Evolutionary conservation across 2,113 vertebrate species (phyloP), one percentile per base, ranked within the genome.

Genomic region (Boulengeromyrus knoepffleri): DNA sequence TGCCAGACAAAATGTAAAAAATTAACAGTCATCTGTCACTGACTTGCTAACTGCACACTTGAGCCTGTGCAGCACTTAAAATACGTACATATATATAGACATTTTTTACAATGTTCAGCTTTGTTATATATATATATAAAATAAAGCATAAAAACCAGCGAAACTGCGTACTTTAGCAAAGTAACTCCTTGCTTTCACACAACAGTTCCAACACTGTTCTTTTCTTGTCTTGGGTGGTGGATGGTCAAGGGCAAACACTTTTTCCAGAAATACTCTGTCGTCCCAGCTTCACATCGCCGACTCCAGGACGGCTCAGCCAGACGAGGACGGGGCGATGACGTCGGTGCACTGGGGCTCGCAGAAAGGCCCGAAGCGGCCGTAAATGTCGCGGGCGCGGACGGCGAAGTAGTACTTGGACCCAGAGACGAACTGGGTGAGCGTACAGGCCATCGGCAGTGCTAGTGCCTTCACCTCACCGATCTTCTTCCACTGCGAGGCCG

Each of bases 361-460:
- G 93, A 97, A 97, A 49, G 95, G 96, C 94, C 97, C 97, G 89
- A 97, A 97, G 27, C 97, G 96, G 91, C 96, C 96, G 74, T 96
- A 97, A 90, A 97, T 91, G 91, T 97, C 97, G 93, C 97, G 97
- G 91, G 97, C 97, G 89, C 96, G 94, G 31, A 97, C 97, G 0
- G 97, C 97, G 88, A 97, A 97, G 93, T 97, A 97, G 90, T 97
- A 97, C 90, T 97, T 97, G 95, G 96, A 97, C 56, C 96, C 96
- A 90, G 96, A 96, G 50, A 97, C 96, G n/a, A 97, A 97, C 94
- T 97, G 96, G 0, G 96, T 97, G 24, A 97, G 96, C 89, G 97
- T 97, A 91, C 97, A 97, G 1, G 97, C 97, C 97, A 97, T 97
- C 3, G 97, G 97, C 49, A 97, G 92, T 0, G 97, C 96, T 6